phyloP scores from a whole-genome alignment of 2,113 vertebrate genomes.

The Leptobrachium leishanense region DNA sequence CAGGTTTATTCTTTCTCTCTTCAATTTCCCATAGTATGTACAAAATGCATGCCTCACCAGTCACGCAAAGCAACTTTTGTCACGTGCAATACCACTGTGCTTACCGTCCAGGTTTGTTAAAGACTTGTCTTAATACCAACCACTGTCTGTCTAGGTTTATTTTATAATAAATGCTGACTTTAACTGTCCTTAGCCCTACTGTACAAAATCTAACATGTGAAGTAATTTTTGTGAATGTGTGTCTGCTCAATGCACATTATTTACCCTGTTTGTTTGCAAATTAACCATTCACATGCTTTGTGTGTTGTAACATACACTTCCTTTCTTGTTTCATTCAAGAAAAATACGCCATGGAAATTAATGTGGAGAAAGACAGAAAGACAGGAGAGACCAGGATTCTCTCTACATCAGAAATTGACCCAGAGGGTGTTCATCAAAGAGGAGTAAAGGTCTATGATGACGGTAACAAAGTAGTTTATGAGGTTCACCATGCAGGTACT shows the following conservation, averaged over 20 bases:
- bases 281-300: slow-evolving; percentile 86
- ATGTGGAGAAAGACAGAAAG: slow-evolving; percentile 92
- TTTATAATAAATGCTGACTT: slow-evolving; percentile 28
- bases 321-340: slow-evolving; percentile 86
- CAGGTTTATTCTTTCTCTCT: neutral
- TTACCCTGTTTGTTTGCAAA: slow-evolving; percentile 76
- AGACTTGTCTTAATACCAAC: slow-evolving; percentile 15
- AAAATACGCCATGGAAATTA: slow-evolving; percentile 98
- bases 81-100: slow-evolving; percentile 25
- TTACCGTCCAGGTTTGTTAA: slow-evolving; percentile 2
- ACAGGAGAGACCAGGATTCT: slow-evolving; percentile 93
- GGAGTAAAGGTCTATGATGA: slow-evolving; percentile 95
- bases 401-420: slow-evolving; percentile 84
- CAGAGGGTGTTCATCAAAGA: slow-evolving; percentile 81
- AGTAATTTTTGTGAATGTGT: slow-evolving; percentile 56
- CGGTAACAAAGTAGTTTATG: slow-evolving; percentile 92
- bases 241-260: slow-evolving; percentile 55
- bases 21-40: neutral
- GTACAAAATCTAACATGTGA: slow-evolving; percentile 57
- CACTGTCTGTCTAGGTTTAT: slow-evolving; percentile 21
- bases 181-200: slow-evolving; percentile 49
- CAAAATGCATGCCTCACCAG: slow-evolving; percentile 6
- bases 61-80: neutral
- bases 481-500: slow-evolving; percentile 84
- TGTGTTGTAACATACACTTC: slow-evolving; percentile 85